phyloP scores from a whole-genome alignment of 2,113 vertebrate species.

The Polypterus senegalus region DNA sequence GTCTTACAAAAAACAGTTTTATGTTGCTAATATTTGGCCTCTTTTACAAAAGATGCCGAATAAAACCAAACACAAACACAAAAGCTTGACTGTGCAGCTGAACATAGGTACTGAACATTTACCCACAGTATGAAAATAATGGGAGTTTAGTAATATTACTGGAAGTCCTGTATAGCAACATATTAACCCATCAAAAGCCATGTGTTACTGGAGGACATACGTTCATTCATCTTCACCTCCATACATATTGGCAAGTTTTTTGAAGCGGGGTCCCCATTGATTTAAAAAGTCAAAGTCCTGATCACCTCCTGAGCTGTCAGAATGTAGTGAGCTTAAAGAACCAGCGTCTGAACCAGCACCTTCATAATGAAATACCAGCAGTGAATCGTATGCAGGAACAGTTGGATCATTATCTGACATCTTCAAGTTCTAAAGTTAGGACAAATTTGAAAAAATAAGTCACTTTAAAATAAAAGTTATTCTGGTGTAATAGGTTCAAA shows the following conservation, averaged over 20 bases:
- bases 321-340: constrained; percentile 11
- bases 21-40: too few relatives aligned
- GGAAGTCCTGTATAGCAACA: too few relatives aligned
- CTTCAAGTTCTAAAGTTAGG: constrained; percentile 3
- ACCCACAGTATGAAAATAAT: too few relatives aligned
- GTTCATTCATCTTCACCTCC: constrained; percentile 1
- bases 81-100: too few relatives aligned
- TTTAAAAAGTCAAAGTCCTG: constrained; percentile 11
- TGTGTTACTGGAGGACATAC: background rate
- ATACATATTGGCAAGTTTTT: constrained; percentile 10
- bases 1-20: too few relatives aligned
- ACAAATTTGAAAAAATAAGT: background rate
- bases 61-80: too few relatives aligned
- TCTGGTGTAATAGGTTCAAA: too few relatives aligned
- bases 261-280: constrained; percentile 11
- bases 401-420: constrained; percentile 1
- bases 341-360: constrained; percentile 9
- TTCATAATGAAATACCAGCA: constrained; percentile 12
- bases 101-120: too few relatives aligned
- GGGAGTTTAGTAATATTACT: too few relatives aligned
- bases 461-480: too few relatives aligned
- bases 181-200: too few relatives aligned
- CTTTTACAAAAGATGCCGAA: too few relatives aligned
- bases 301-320: background rate
- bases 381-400: constrained; percentile 13